These are phyloP conservation scores for Heliothis peltigera DNA, from an alignment of 2,888 invertebrate species.

Conservation along the genomic window DNA sequence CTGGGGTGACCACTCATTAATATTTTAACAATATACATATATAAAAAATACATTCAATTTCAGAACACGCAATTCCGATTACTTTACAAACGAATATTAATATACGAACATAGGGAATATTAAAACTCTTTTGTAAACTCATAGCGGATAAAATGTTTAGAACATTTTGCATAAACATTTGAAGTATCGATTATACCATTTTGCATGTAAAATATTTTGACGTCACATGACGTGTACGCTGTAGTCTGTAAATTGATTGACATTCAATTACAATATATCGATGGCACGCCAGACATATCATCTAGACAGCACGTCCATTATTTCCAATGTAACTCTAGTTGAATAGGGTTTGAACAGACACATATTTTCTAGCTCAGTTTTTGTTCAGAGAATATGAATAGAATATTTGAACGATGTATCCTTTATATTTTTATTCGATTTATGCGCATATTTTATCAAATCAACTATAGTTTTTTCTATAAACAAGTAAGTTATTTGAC, in stretches of 20 bases:
- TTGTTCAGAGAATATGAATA: not conserved
- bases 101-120: too few relatives aligned
- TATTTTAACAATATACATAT: not conserved
- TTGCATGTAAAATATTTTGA: not conserved
- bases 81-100: not conserved
- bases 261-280: conserved; percentile 23
- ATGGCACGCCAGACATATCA: conserved; percentile 10
- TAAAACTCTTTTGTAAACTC: not conserved
- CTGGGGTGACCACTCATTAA: conserved; percentile 44
- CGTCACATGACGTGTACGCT: not conserved
- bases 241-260: conserved; percentile 23
- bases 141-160: not conserved
- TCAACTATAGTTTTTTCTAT: too few relatives aligned
- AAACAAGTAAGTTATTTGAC: too few relatives aligned
- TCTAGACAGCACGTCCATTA: not conserved
- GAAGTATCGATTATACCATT: conserved; percentile 2
- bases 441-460: too few relatives aligned
- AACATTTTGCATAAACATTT: conserved; percentile 3
- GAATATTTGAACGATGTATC: not conserved
- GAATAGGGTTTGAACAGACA: conserved; percentile 3
- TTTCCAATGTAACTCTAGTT: not conserved
- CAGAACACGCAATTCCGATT: conserved; percentile 1
- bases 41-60: not conserved
- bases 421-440: not conserved
- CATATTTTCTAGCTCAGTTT: conserved; percentile 1